Evolutionary conservation across 1,140 invertebrate genomes (phyloP), one percentile per base, ranked within the genome.

Genomic region (Drosophila sechellia): DNA sequence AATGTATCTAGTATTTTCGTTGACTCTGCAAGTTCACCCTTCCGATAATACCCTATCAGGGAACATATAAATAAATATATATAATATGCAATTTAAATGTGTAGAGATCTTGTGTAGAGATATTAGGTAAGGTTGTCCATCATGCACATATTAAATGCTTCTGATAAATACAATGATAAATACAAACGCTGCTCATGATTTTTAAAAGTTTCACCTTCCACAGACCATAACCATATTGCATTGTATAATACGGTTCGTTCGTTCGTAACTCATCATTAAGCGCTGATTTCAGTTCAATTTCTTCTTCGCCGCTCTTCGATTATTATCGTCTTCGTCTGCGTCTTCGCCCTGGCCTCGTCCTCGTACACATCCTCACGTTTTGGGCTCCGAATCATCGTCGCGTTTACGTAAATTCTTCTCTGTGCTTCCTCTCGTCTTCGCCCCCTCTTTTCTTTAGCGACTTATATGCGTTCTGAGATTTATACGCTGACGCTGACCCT

Each of bases 401-500:
- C 45, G 70, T 77, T 63, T 77, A 74, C 79, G 72, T 80, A 80
- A 79, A 80, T 85, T 77, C 61, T 71, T 71, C 35, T 35, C 56
- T 45, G 27, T 39, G 39, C 11, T 70, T 37, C 46, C 64, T 22
- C 31, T 68, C 48, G 37, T 20, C 65, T 64, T 66, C 45, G 40
- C 58, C 58, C 57, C 61, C 73, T 77, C 58, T 68, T 63, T 53
- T 70, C 60, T 66, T 63, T 39, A 60, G 42, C 71, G 72, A 79
- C 78, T 79, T 83, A 85, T 83, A 73, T 66, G 66, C 69, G 54
- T 56, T 70, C 57, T 75, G 80, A 89, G 84, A 89, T 89, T 89
- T 90, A 90, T 91, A 74, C 71, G 70, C 77, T 81, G 89, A 77
- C 52, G 79, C 84, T 89, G 90, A 91, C 90, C 90, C 90, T 90